Base-by-base conservation (phyloP, 2,113 vertebrate species). In the Chamaea fasciata region DNA sequence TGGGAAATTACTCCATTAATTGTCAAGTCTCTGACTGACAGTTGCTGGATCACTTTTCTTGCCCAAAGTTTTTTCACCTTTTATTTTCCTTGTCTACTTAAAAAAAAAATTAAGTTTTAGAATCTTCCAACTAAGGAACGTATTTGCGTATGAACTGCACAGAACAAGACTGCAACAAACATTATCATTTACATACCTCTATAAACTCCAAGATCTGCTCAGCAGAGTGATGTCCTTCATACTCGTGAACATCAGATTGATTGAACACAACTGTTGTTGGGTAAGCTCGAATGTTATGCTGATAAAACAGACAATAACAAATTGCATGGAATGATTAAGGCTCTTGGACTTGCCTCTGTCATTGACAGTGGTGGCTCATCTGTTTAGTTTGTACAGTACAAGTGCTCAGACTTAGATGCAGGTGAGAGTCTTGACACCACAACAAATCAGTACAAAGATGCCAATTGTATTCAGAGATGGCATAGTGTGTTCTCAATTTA, bases 271-370 rank as follows among this genome's bases (percentile, higher is more conserved):
- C 98, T 4, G 99, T 99, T 46, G 99, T 99, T 82, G 99, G 99
- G 92, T 99, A 99, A n/a, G 99, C 99, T 83, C 99, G 98, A 84
- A 99, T 99, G 49, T 99, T 99, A 95, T 99, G 99, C 99, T 99
- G 96, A 84, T 15, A 90, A 89, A 95, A 93, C 95, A 50, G 68
- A 96, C 65, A 95, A 63, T 19, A 89, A 77, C 55, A 87, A 89
- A 75, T 47, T 42, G 31, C 60, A 87, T 10, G 2, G 22, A 35
- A 59, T 57, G 11, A 59, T 15, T 60, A 87, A 89, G 6, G 21
- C 15, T 74, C 49, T 69, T 55, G 9, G 22, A 28, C 41, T 52
- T 59, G 42, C 31, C 63, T 83, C 31, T 69, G 28, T 23, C 13
- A 5, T 6, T 11, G 7, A 7, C 35, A 39, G 1, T 46, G 14